These are phyloP conservation scores for Ptilonorhynchus violaceus DNA, from an alignment of 2,113 vertebrate species.

Conservation along the genomic window DNA sequence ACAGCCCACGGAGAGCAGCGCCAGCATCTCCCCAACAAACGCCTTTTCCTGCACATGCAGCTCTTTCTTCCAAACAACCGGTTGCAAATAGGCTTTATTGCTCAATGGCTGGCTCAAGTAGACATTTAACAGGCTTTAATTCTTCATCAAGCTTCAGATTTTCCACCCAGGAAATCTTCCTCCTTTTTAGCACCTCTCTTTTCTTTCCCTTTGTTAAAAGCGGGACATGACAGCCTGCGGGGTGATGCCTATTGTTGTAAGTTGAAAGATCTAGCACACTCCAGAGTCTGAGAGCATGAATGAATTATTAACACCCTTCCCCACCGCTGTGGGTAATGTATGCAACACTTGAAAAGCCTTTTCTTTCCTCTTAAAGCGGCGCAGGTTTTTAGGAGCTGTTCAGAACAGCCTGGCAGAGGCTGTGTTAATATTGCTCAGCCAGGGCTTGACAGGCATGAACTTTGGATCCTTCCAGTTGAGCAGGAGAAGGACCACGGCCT, in stretches of 20 bases:
- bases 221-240: conserved; percentile 30
- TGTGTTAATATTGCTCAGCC: not conserved
- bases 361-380: conserved; percentile 16
- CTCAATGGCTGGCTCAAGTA: not conserved
- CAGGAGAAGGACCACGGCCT: not conserved
- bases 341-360: conserved; percentile 45
- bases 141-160: conserved; percentile 50
- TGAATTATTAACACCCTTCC: conserved; percentile 64
- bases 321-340: conserved; percentile 47
- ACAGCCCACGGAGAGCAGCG: not conserved
- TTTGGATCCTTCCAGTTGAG: not conserved
- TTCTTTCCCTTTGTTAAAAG: conserved; percentile 31
- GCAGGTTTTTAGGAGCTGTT: not conserved
- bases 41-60: not conserved
- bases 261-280: conserved; percentile 56
- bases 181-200: not conserved
- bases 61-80: not conserved
- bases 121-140: conserved; percentile 51
- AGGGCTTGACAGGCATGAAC: not conserved
- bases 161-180: conserved; percentile 32
- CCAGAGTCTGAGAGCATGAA: conserved; percentile 43
- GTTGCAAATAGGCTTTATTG: conserved; percentile 40
- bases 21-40: conserved; percentile 20
- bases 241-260: conserved; percentile 55
- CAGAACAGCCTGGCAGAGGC: not conserved